Evolutionary conservation across 2,888 invertebrate genomes (phyloP), one percentile per base, ranked within the genome.

Genomic region (Nephrotoma appendiculata): DNA sequence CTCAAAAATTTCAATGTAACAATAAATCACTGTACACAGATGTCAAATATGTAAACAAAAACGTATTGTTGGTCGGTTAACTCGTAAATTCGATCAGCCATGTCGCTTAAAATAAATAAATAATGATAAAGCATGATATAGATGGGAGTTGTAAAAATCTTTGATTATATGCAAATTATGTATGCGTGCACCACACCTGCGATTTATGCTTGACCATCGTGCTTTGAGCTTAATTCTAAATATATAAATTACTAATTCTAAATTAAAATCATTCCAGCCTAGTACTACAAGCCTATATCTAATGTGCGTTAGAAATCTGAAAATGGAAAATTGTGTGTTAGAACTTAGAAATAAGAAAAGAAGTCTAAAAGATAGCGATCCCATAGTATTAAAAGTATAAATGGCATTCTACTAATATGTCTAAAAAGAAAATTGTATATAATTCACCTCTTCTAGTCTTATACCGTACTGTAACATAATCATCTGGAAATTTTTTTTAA

Each of bases 391-490:
- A 52, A 52, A 52, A 5, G 15, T 52, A 2, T 31, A 31, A 31
- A 6, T 52, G 11, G 71, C 71, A 71, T 71, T 71, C 71, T 9
- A 71, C 71, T 71, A 71, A 31, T 31, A 71, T 71, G 7, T 52
- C 15, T 52, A 52, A 52, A 44, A 52, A 57, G 6, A 52, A 71
- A 71, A 7, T 83, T 41, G 31, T 83, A 41, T 41, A 48, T 89
- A 89, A 89, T 90, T 92, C 92, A 97, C 97, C 97, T 97, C 96
- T 94, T 92, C 95, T 95, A 92, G 95, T 95, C 94, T 96, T 97
- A 95, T 97, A 97, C 93, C 96, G 96, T 92, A 97, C 95, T 90
- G 96, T 97, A 93, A 97, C 95, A 94, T 95, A 97, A 93, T 97
- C 97, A 93, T 96, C 97, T 97, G 96, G 91, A 95, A 96, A 93